Base-by-base conservation (phyloP, 2,113 vertebrate genomes). In the Scatophagus argus region DNA sequence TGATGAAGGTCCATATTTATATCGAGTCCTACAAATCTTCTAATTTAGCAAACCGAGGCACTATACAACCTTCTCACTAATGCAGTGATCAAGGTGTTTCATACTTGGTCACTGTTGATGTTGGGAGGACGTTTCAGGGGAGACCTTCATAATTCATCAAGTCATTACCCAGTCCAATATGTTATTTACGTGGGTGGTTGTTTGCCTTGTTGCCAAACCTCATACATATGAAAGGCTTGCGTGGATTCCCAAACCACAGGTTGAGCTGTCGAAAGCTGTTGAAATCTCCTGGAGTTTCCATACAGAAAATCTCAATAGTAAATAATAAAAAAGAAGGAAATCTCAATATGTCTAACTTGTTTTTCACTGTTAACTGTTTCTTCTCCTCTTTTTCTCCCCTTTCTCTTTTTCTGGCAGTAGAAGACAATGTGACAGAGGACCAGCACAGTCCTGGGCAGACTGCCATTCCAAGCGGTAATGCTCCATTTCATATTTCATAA, bases 341-440 rank as follows among this genome's bases (percentile, higher is more conserved):
- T 83, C 88, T 91, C 81, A 82, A 75, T 67, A 85, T 90, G 88
- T 90, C 81, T 59, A 85, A 92, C 76, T 89, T 92, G 81, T 90
- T 92, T 89, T 90, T 82, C 70, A 59, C 81, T 75, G 79, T 92
- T 94, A 92, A 93, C 91, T 84, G 86, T 92, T 92, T 90, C 85
- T 89, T 88, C 71, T 74, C 85, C 79, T 83, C 93, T 91, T 84
- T 91, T 92, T 91, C 85, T 85, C 65, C 51, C 43, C 25, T 11
- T 58, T 93, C 87, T 93, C 92, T 93, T 82, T 94, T 93, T 92
- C 92, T 96, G 94, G 94, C 95, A 96, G 95, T 96, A 96, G 95
- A 95, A 95, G 96, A 96, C 94, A 96, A 94, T 94, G 96, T 97
- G 94, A 95, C 93, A 87, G 94, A 95, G 86, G 94, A 97, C 84